A percentile compares a stretch with the other conserved stretches of the same genome.
phyloP scores from a whole-genome alignment of 1,140 invertebrate species.

The Trissolcus basalis region DNA sequence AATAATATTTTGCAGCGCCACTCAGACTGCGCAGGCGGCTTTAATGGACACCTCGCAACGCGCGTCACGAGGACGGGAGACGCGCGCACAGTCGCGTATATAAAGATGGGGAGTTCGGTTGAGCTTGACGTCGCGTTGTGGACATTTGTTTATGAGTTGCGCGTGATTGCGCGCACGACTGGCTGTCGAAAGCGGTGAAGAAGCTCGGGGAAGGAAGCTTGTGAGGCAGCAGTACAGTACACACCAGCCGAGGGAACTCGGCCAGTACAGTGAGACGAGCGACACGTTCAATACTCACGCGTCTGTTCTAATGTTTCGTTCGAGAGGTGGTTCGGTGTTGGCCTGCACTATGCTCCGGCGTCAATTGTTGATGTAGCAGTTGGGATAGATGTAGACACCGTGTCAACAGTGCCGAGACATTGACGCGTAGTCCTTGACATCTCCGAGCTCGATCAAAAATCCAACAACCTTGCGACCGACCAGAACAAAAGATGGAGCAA shows the following conservation, averaged over 20 bases:
- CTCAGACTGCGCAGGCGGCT: too few species aligned
- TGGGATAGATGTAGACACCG: constrained; percentile 31
- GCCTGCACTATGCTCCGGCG: constrained; percentile 1
- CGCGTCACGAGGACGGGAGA: too few species aligned
- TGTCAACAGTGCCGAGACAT: constrained; percentile 37
- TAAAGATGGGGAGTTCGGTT: too few species aligned
- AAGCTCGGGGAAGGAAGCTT: not conserved
- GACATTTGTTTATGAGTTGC: not conserved
- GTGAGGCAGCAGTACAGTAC: not conserved
- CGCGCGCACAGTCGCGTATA: too few species aligned
- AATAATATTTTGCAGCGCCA: too few species aligned
- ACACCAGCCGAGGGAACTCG: not conserved
- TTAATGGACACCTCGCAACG: too few species aligned
- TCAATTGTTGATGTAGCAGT: constrained; percentile 26
- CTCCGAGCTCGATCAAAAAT: constrained; percentile 19
- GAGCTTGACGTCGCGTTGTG: too few species aligned
- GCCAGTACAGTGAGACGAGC: too few species aligned
- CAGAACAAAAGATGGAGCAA: constrained; percentile 29
- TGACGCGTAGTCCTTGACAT: constrained; percentile 40
- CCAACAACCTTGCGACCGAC: not conserved
- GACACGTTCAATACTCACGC: constrained; percentile 1
- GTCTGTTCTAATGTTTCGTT: constrained; percentile 25
- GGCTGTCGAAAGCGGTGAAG: not conserved
- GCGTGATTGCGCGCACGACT: not conserved
- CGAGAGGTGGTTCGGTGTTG: not conserved